These are phyloP conservation scores for Drosophila borborema DNA, from an alignment of 2,888 invertebrate species.

Conservation along the genomic window DNA sequence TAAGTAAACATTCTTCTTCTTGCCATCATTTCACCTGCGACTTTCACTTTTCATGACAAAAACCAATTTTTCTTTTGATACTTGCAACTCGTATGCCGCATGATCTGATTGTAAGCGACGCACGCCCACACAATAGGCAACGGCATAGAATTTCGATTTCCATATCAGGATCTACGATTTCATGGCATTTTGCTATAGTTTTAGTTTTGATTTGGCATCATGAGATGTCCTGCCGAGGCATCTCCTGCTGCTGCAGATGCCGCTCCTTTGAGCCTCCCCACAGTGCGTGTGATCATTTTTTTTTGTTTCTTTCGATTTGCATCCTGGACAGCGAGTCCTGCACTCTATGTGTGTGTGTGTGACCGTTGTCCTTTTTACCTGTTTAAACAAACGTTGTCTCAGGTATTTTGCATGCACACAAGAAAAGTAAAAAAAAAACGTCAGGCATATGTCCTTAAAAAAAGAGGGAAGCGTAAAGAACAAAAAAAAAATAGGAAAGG, in stretches of 20 bases:
- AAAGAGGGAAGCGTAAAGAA: constrained; percentile 19
- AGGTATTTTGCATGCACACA: constrained; percentile 65
- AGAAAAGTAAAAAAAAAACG: constrained; percentile 6
- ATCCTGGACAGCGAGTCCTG: constrained; percentile 37
- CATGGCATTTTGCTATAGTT: constrained; percentile 72
- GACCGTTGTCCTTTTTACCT: constrained; percentile 63
- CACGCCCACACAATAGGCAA: constrained; percentile 63
- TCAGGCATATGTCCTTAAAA: constrained; percentile 49
- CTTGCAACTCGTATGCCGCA: constrained; percentile 41
- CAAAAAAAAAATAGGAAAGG: constrained; percentile 1
- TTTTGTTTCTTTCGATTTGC: constrained; percentile 71
- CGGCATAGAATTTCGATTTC: constrained; percentile 49
- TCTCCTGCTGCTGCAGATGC: constrained; percentile 40
- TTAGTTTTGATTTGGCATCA: constrained; percentile 66
- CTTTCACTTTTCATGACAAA: constrained; percentile 62
- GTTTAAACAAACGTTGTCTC: constrained; percentile 32
- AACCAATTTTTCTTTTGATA: background rate
- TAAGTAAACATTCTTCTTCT: background rate
- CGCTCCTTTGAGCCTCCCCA: constrained; percentile 51
- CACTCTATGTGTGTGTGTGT: background rate
- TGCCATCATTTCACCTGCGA: constrained; percentile 44
- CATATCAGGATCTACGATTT: constrained; percentile 73
- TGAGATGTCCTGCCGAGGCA: constrained; percentile 39
- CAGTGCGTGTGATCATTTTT: constrained; percentile 79
- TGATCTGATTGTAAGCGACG: constrained; percentile 53